Base-by-base conservation (phyloP, 2,888 invertebrate species). In the Nymphalis urticae region DNA sequence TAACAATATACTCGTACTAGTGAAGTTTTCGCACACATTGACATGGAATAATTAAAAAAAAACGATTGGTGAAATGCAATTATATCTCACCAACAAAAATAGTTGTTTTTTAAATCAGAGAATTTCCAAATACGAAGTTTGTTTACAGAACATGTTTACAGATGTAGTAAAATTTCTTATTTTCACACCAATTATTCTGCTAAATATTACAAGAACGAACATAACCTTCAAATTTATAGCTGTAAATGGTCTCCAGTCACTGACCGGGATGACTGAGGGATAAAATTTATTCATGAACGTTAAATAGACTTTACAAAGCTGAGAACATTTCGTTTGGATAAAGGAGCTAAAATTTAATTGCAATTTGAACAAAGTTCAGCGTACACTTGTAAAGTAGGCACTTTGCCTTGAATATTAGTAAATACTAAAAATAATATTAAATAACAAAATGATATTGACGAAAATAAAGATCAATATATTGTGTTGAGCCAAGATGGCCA, bases 191-290 rank as follows among this genome's bases (percentile, higher is more conserved):
- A 66, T 54, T 66, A 63, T 66, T 66, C 63, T 36, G 32, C 59
- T 54, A 66, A 62, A 66, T 69, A 54, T 63, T 53, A 19, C 54
- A 27, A 64, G 53, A 42, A 48, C 59, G 63, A 53, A 53, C 53
- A 48, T 63, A 60, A 70, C 54, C 48, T 66, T 70, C 59, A 60
- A 27, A 62, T 63, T 70, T 68, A 61, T 62, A 62, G 48, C 59
- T 68, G 48, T 21, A 66, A 66, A 62, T 54, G 54, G 64, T 63
- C 50, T 65, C 13, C 36, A 66, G 62, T 60, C 51, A 58, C 27
- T 69, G 51, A 64, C 32, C 32, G 21, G 27, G 42, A 32, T 32
- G 27, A 42, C 42, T 42, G 42, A 50, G 27, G 24, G 54, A 58
- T 59, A 63, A 17, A 58, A 51, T 54, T 63, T 64, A 48, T 64